phyloP scores from a whole-genome alignment of 2,888 invertebrate genomes.

The Lycia hirtaria region DNA sequence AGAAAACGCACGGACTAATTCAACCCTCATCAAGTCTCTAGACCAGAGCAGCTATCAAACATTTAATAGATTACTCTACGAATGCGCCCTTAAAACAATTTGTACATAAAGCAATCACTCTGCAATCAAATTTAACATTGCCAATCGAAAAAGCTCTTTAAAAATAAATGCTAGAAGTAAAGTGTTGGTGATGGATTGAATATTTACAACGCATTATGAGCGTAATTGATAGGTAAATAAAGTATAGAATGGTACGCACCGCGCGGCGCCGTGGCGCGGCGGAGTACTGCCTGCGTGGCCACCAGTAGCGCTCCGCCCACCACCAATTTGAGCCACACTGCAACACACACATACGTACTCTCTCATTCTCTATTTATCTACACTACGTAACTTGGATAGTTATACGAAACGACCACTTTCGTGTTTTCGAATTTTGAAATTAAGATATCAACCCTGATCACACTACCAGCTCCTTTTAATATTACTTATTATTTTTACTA shows the following conservation, averaged over 20 bases:
- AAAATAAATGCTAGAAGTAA: too few relatives aligned
- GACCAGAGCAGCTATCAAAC: too few relatives aligned
- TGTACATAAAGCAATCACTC: too few relatives aligned
- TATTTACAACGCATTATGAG: constrained; percentile 2
- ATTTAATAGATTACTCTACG: too few relatives aligned
- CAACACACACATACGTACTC: constrained; percentile 85
- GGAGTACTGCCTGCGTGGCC: constrained; percentile 94
- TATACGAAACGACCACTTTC: neutral
- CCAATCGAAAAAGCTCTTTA: too few relatives aligned
- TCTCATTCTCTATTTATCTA: constrained; percentile 39
- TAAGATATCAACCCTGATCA: too few relatives aligned
- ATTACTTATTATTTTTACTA: too few relatives aligned
- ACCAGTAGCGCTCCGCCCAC: constrained; percentile 93
- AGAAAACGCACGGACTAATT: too few relatives aligned
- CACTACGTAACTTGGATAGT: neutral
- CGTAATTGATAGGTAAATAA: constrained; percentile 4
- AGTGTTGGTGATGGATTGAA: neutral
- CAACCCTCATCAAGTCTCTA: too few relatives aligned
- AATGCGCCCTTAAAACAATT: too few relatives aligned
- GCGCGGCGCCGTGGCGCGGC: constrained; percentile 87
- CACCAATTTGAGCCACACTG: constrained; percentile 95
- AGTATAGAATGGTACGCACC: constrained; percentile 85
- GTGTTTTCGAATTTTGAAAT: neutral
- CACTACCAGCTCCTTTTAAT: too few relatives aligned
- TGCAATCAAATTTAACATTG: too few relatives aligned